A percentile compares a stretch with the other conserved stretches of the same genome.
These are phyloP conservation scores for Hippoglossus hippoglossus DNA, from an alignment of 2,797 vertebrate species.

Conservation along the genomic window DNA sequence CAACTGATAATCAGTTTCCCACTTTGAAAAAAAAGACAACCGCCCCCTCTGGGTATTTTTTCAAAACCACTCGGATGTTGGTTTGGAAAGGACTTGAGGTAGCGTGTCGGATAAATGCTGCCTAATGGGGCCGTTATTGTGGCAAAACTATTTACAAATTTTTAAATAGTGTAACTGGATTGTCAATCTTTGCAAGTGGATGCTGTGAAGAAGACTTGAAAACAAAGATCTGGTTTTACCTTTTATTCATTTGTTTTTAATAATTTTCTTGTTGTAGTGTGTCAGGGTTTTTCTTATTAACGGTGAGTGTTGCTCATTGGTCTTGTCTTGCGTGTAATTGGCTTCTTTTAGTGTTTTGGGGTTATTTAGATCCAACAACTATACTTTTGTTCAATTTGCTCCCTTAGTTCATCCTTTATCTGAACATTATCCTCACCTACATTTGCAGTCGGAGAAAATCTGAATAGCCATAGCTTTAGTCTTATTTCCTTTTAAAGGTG, in stretches of 20 bases:
- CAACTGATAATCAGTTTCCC: slow-evolving; percentile 45
- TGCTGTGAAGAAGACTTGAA: too few relatives aligned
- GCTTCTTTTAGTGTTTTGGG: background rate
- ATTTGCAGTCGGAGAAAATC: slow-evolving; percentile 6
- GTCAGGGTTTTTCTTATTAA: too few relatives aligned
- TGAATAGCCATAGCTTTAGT: slow-evolving; percentile 20
- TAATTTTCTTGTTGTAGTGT: too few relatives aligned
- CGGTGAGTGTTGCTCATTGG: background rate
- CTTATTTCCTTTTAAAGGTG: slow-evolving; percentile 41
- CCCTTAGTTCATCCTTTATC: background rate
- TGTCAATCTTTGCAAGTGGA: background rate
- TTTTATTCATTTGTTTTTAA: background rate
- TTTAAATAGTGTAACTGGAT: background rate
- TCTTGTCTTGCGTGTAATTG: background rate
- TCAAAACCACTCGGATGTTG: slow-evolving; percentile 11
- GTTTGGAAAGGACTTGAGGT: slow-evolving; percentile 11
- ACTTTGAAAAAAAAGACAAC: slow-evolving; percentile 26
- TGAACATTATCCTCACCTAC: background rate
- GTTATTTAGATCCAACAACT: slow-evolving; percentile 5
- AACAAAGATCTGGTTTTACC: too few relatives aligned
- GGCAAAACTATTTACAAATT: background rate
- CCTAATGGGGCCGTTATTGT: background rate
- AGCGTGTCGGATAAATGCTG: slow-evolving; percentile 9
- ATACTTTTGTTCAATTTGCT: slow-evolving; percentile 4
- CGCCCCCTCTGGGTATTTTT: slow-evolving; percentile 17